Conservation (phyloP, 2,888 invertebrate genomes). For the Macrosoma leucophasiata region DNA sequence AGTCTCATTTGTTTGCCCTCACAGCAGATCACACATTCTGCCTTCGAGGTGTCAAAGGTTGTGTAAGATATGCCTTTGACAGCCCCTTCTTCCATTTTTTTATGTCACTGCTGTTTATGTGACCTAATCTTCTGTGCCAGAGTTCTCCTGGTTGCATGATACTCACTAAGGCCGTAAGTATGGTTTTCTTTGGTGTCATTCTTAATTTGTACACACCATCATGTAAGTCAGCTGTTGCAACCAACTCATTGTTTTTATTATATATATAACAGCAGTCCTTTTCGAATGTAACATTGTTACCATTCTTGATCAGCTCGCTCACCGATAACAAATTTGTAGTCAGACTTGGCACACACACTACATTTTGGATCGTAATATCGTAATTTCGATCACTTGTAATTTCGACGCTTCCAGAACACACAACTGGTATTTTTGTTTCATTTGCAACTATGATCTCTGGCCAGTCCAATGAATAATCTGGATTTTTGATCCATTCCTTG, state of each 20-base stretch:
- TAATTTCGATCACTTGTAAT: conserved; percentile 9
- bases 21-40: too few species aligned
- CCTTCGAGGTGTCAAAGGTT: too few species aligned
- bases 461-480: conserved; percentile 8
- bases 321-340: conserved; percentile 16
- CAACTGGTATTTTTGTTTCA: conserved; percentile 14
- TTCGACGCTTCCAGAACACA: conserved; percentile 15
- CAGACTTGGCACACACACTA: conserved; percentile 12
- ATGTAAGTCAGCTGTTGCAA: conserved; percentile 2
- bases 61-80: too few species aligned
- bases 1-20: too few species aligned
- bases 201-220: too few species aligned
- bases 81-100: too few species aligned
- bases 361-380: conserved; percentile 11
- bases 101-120: too few species aligned
- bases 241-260: conserved; percentile 5
- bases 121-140: too few species aligned
- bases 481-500: conserved; percentile 14
- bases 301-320: conserved; percentile 15
- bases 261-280: conserved; percentile 6
- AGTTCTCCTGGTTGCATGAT: too few species aligned
- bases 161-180: too few species aligned
- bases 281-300: conserved; percentile 15
- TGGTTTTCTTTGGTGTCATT: too few species aligned
- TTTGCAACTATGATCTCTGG: conserved; percentile 16